Evolutionary conservation across 2,888 invertebrate genomes (phyloP).

Genomic region (Dysmachus trigonus): DNA sequence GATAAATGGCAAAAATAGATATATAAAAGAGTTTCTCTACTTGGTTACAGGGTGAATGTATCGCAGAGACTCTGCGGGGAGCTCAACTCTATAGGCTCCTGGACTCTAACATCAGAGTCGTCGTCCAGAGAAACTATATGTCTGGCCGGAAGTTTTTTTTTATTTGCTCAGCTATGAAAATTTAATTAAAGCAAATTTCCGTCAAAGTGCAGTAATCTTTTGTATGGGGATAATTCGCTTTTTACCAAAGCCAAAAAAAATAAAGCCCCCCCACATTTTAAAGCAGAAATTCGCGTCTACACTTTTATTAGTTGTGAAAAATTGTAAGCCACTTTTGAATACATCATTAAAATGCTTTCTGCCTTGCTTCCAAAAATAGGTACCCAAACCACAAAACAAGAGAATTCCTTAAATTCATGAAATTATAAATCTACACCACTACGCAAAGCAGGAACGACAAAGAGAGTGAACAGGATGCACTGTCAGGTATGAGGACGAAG

Average conservation of each 20-base stretch:
- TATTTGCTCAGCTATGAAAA: neutral
- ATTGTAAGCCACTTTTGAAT: neutral
- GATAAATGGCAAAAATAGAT: neutral
- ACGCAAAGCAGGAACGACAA: neutral
- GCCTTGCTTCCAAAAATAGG: neutral
- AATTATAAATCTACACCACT: neutral
- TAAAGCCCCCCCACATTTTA: neutral
- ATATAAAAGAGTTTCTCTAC: neutral
- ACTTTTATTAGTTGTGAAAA: neutral
- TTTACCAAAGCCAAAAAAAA: neutral
- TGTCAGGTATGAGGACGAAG: too few relatives aligned
- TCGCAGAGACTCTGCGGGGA: neutral
- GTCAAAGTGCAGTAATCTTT: neutral
- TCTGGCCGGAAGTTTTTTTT: neutral
- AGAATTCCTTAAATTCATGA: neutral
- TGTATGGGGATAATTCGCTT: neutral
- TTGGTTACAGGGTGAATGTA: neutral
- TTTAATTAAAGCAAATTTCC: neutral
- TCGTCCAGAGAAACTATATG: neutral
- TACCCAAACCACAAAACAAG: neutral
- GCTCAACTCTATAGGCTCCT: neutral
- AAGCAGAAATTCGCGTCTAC: neutral
- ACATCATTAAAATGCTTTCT: neutral
- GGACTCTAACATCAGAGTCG: neutral
- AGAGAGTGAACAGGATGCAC: neutral